Evolutionary conservation across 2,797 vertebrate genomes (phyloP).

Genomic region (Chromis chromis): DNA sequence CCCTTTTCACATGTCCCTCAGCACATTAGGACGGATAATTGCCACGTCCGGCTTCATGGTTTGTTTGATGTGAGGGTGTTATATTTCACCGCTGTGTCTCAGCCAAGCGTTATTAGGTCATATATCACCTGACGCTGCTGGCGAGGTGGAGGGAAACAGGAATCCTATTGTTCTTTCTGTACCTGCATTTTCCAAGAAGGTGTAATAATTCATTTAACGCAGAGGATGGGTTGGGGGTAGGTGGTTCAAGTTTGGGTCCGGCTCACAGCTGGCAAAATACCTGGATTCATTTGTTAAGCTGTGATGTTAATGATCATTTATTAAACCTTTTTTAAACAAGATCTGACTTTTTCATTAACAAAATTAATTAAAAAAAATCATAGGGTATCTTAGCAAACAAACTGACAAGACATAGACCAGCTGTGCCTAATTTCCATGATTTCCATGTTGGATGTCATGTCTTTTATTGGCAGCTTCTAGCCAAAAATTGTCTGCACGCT

Average conservation of each 20-base stretch:
- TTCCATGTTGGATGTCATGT: too few species aligned
- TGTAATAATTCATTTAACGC: not conserved
- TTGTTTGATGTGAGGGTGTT: constrained; percentile 62
- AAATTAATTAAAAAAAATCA: not conserved
- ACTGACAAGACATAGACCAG: too few species aligned
- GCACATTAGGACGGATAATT: constrained; percentile 20
- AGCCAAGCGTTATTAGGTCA: constrained; percentile 48
- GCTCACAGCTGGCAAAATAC: not conserved
- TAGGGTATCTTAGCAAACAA: not conserved
- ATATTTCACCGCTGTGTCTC: constrained; percentile 44
- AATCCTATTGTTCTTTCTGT: constrained; percentile 28
- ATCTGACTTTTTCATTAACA: too few species aligned
- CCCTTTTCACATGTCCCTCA: constrained; percentile 18
- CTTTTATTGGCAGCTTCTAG: too few species aligned
- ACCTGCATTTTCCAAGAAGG: not conserved
- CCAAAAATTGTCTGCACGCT: too few species aligned
- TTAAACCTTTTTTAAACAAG: too few species aligned
- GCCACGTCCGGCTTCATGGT: constrained; percentile 13
- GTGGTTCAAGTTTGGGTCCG: not conserved
- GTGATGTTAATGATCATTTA: too few species aligned
- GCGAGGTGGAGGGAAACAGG: constrained; percentile 22
- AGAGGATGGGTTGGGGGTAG: not conserved
- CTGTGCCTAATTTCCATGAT: too few species aligned
- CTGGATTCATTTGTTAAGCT: not conserved
- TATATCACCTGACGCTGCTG: constrained; percentile 30